Evolutionary conservation across 2,888 invertebrate genomes (phyloP), one percentile per base, ranked within the genome.

Genomic region (Pristionchus maxplancki): DNA sequence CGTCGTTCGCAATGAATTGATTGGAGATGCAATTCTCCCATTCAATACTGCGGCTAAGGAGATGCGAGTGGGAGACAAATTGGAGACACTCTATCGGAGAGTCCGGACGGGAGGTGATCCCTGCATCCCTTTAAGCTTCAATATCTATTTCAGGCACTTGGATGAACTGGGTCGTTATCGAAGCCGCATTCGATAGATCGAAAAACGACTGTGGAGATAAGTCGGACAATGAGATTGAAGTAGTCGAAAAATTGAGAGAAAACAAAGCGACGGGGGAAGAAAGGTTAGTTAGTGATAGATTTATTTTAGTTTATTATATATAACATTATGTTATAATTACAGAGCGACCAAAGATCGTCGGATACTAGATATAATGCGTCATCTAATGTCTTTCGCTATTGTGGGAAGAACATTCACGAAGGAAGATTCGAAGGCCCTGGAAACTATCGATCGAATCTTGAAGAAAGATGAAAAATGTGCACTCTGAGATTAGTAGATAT

Each of bases 1-100:
- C 8, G 24, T 37, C 11, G 71, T 71, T 37, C 71, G 20, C 71
- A 71, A 71, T 71, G 13, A 9, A 37, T 28, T 71, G 34, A 71
- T 71, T 37, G 71, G 71, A 71, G 37, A 71, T 8, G 71, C 71
- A 0, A 71, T 37, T 20, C 71, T 71, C 37, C 71, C 71, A 5
- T 71, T 71, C 37, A 20, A 71, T 6, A 71, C 15, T 3, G 71
- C 37, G 24, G 24, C 5, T 5, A 71, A 17, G 15, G 37, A 28
- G 37, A 71, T 71, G 71, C 37, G 37, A 71, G 71, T 71, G 34
- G 71, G 71, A 71, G 71, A 37, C 37, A 37, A 37, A 20, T 71
- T 71, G 17, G 71, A 71, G 37, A 37, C 71, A 37, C 71, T 71
- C 20, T 71, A 71, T 28, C 17, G 24, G 15, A 34, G 34, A 71